phyloP scores from a whole-genome alignment of 2,888 invertebrate species.

The Cheilosia vulpina region DNA sequence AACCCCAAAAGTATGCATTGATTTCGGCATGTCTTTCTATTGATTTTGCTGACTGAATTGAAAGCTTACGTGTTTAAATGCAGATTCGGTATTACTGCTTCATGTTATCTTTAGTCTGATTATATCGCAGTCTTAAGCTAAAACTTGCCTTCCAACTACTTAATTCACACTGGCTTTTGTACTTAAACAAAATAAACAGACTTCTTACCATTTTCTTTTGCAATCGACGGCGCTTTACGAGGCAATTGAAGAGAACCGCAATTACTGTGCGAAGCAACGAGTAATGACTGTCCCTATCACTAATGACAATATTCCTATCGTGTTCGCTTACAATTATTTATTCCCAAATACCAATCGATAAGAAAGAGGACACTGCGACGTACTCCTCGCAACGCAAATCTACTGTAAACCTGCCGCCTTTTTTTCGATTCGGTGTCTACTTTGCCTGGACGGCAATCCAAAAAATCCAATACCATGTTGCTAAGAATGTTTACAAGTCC shows the following conservation, averaged over 20 bases:
- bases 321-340: neutral
- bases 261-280: neutral
- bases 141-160: too few species aligned
- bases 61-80: too few species aligned
- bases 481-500: conserved; percentile 31
- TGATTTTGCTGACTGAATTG: too few species aligned
- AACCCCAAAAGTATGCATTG: too few species aligned
- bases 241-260: neutral
- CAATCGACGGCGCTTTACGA: too few species aligned
- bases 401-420: neutral
- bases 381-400: neutral
- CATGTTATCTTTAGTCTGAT: too few species aligned
- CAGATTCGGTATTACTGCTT: too few species aligned
- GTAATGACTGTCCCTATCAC: neutral
- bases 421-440: neutral
- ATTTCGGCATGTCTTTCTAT: too few species aligned
- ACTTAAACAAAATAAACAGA: too few species aligned
- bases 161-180: too few species aligned
- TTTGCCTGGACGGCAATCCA: neutral
- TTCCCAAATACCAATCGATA: neutral
- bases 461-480: conserved; percentile 8
- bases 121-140: too few species aligned
- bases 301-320: conserved; percentile 2
- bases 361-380: conserved; percentile 15
- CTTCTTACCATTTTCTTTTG: too few species aligned